These are phyloP conservation scores for Tanypteryx hageni DNA, from an alignment of 2,888 invertebrate genomes.

Conservation along the genomic window DNA sequence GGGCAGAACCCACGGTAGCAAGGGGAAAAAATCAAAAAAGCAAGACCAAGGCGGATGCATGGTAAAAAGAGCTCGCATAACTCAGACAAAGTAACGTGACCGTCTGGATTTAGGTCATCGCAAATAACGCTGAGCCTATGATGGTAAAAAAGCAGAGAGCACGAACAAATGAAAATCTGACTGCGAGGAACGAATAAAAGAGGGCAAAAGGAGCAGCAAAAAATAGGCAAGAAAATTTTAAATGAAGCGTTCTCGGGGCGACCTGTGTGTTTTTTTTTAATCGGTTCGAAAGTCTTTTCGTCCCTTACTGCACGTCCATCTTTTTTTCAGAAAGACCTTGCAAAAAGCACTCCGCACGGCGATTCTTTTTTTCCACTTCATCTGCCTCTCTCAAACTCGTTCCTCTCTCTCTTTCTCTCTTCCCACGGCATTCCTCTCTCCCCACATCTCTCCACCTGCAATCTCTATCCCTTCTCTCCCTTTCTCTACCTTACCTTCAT, in stretches of 20 bases:
- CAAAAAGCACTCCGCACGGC: too few relatives aligned
- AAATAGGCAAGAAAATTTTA: neutral
- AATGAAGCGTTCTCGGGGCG: neutral
- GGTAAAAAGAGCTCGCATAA: conserved; percentile 34
- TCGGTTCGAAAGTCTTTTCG: too few relatives aligned
- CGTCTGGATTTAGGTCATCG: conserved; percentile 49
- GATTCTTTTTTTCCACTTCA: too few relatives aligned
- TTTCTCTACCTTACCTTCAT: neutral
- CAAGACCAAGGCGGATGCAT: neutral
- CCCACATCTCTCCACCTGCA: too few relatives aligned
- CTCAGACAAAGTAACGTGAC: conserved; percentile 46
- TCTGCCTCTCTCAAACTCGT: too few relatives aligned
- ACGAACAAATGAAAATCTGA: conserved; percentile 46
- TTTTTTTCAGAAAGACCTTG: too few relatives aligned
- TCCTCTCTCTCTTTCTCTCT: too few relatives aligned
- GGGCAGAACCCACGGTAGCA: neutral
- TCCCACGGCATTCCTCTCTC: neutral
- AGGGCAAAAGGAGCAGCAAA: conserved; percentile 4
- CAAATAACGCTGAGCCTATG: conserved; percentile 41
- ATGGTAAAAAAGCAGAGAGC: conserved; percentile 40
- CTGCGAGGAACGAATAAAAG: conserved; percentile 40
- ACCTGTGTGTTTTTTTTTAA: too few relatives aligned
- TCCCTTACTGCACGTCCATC: too few relatives aligned
- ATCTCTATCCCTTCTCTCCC: neutral
- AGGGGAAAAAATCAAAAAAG: conserved; percentile 9